These are phyloP conservation scores for Pardalotus punctatus DNA, from an alignment of 2,113 vertebrate genomes.

Conservation along the genomic window DNA sequence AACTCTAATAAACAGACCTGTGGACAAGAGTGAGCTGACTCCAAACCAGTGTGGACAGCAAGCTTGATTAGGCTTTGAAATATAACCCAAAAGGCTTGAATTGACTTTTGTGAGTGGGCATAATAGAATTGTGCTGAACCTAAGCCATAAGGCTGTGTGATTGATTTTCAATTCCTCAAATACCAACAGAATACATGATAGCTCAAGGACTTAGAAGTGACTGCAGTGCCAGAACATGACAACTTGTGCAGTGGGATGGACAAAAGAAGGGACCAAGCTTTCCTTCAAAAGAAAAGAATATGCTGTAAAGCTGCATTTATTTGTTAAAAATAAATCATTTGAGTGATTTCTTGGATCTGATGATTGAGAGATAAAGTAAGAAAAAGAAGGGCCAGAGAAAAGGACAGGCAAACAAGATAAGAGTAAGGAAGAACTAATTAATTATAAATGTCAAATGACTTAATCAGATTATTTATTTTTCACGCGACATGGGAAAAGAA, in stretches of 20 bases:
- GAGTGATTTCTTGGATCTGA: slow-evolving; percentile 14
- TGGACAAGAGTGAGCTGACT: slow-evolving; percentile 24
- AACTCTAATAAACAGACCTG: slow-evolving; percentile 20
- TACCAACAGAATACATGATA: slow-evolving; percentile 33
- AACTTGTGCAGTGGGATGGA: not conserved
- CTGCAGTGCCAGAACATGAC: not conserved
- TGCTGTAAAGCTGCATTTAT: not conserved
- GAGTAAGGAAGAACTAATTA: slow-evolving; percentile 16
- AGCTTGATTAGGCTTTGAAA: slow-evolving; percentile 63
- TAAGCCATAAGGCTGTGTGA: slow-evolving; percentile 40
- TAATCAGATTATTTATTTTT: slow-evolving; percentile 18
- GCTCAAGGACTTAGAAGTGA: slow-evolving; percentile 14
- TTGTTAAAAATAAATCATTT: not conserved
- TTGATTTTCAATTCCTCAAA: slow-evolving; percentile 64
- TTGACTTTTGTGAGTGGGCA: slow-evolving; percentile 45
- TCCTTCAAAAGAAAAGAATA: not conserved
- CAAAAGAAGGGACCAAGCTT: not conserved
- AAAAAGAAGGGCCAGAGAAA: not conserved
- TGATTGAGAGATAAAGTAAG: not conserved
- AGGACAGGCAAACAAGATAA: slow-evolving; percentile 7
- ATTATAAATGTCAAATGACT: slow-evolving; percentile 19
- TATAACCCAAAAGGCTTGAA: slow-evolving; percentile 46
- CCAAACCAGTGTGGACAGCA: slow-evolving; percentile 12
- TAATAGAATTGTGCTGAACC: slow-evolving; percentile 60
- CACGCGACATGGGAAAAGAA: not conserved